Base-by-base conservation (phyloP, 2,888 invertebrate species). In the Lycaena phlaeas region DNA sequence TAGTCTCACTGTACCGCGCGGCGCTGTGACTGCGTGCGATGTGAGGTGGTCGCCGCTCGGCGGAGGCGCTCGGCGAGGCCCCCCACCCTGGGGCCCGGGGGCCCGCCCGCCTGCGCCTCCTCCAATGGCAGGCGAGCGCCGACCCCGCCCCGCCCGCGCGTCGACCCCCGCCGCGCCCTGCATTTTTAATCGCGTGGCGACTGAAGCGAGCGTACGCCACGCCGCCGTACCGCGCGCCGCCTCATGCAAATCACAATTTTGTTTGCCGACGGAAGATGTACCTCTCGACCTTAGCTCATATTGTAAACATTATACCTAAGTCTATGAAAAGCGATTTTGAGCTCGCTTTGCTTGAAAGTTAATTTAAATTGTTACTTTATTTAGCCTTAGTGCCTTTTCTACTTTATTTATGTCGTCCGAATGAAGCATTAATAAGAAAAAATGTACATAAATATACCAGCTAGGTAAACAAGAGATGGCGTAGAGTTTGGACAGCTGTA, bases 141-240 rank as follows among this genome's bases (percentile, higher is more conserved):
- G 53, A 66, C 68, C 56, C 68, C 68, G 68, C 73, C 71, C 68
- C 72, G 62, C 77, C 70, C 73, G 68, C 73, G 61, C 53, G 34
- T 52, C 61, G 65, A 68, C 70, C 56, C 74, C 74, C 76, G 72
- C 74, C 66, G 60, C 63, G 62, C 63, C 73, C 77, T 79, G 81
- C 79, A 81, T 81, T 78, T 79, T 79, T 78, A 81, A 81, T 82
- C 77, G 78, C 69, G 68, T 61, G 72, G 71, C 76, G 72, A 67
- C 65, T 65, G 71, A 71, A 65, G 63, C 65, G 71, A 71, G 61
- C 78, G 79, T 64, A 61, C 67, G 67, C 65, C 70, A 62, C 67
- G 63, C 61, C 64, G 57, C 64, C 12, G 9, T 22, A 12, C 34
- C 17, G 60, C 64, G 57, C 68, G 66, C 56, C 56, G 60, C 58